Conservation (phyloP, 2,888 invertebrate genomes). For the Sisyra terminalis region DNA sequence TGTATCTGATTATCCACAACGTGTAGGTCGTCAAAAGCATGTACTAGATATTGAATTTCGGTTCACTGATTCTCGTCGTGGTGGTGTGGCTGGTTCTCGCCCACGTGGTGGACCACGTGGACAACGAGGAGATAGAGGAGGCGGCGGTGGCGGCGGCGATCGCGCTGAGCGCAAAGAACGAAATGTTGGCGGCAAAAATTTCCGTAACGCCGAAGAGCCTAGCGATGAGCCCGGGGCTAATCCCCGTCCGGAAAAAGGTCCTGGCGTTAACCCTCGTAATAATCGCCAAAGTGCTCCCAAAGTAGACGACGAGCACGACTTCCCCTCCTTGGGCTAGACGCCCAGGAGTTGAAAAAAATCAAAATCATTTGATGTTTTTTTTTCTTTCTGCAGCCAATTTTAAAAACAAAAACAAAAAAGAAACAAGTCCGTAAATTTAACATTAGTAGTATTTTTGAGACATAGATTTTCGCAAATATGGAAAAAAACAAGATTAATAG, state of each 20-base stretch:
- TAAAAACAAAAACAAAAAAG: too few species aligned
- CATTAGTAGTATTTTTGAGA: too few species aligned
- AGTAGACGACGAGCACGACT: conserved; percentile 90
- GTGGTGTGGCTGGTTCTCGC: conserved; percentile 44
- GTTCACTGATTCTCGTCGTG: conserved; percentile 64
- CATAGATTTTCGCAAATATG: too few species aligned
- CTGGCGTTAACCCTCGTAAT: background rate
- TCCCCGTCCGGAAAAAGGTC: conserved; percentile 2
- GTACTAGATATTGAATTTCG: conserved; percentile 77
- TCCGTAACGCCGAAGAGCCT: conserved; percentile 11
- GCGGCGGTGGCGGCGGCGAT: conserved; percentile 20
- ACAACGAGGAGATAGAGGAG: conserved; percentile 26
- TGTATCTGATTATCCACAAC: conserved; percentile 64
- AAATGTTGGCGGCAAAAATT: conserved; percentile 6
- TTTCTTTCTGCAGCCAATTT: too few species aligned
- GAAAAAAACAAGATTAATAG: too few species aligned
- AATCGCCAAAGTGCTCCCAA: conserved; percentile 43
- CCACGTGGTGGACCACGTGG: conserved; percentile 40
- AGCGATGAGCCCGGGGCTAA: conserved; percentile 1
- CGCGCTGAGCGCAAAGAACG: conserved; percentile 5
- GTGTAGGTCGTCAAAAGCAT: conserved; percentile 73
- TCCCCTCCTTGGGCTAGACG: conserved; percentile 77
- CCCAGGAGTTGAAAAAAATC: conserved; percentile 12
- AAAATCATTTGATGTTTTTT: too few species aligned
- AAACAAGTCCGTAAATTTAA: too few species aligned